These are phyloP conservation scores for Tribolium madens DNA, from an alignment of 1,140 invertebrate genomes.

Conservation along the genomic window DNA sequence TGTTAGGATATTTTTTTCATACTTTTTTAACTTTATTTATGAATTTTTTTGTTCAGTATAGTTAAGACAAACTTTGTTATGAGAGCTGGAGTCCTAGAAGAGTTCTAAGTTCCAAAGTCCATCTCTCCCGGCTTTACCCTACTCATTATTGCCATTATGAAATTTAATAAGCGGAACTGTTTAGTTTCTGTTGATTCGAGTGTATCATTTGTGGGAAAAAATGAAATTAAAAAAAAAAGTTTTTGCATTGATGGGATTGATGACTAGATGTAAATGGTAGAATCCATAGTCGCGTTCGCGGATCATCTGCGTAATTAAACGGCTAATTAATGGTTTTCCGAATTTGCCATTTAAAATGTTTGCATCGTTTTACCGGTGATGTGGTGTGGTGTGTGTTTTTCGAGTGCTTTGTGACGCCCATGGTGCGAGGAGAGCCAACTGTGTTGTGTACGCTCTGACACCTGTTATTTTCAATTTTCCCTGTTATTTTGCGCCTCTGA, in stretches of 20 bases:
- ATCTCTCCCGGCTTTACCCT: no score
- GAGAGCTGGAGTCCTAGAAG: no score
- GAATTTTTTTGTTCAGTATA: no score
- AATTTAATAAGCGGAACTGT: background rate
- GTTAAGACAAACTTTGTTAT: no score
- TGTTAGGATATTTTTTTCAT: no score
- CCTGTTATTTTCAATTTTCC: constrained; percentile 62
- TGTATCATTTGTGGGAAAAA: no score
- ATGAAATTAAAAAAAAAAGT: background rate
- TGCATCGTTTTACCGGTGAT: constrained; percentile 13
- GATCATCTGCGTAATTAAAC: constrained; percentile 58
- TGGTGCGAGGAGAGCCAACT: constrained; percentile 48
- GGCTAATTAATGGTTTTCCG: constrained; percentile 58
- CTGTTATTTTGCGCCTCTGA: constrained; percentile 55
- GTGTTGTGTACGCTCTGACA: constrained; percentile 54
- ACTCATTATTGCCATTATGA: constrained; percentile 3
- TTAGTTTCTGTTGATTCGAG: background rate
- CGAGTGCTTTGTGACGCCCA: constrained; percentile 56
- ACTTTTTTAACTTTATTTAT: no score
- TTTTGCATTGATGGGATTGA: background rate
- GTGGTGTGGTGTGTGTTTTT: constrained; percentile 50
- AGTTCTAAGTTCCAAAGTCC: no score
- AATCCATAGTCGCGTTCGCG: constrained; percentile 46
- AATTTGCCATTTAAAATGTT: constrained; percentile 58
- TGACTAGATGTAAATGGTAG: constrained; percentile 55